These are phyloP conservation scores for Brachyrhaphis roseni DNA, from an alignment of 2,797 vertebrate species.

Conservation along the genomic window DNA sequence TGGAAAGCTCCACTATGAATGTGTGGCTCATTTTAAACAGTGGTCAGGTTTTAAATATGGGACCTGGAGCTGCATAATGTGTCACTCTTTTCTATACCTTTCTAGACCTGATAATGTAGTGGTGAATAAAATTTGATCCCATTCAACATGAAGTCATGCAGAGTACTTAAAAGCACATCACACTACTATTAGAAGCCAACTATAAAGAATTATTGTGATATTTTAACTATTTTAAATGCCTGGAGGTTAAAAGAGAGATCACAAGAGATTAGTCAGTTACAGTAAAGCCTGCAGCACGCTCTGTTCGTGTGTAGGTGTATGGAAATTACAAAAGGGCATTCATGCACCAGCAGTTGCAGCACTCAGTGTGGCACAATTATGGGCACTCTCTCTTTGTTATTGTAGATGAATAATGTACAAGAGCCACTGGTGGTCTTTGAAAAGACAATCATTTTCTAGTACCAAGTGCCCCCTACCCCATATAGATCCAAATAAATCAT, in stretches of 20 bases:
- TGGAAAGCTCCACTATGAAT: neutral
- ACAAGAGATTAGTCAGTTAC: conserved; percentile 11
- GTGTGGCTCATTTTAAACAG: neutral
- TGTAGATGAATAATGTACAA: conserved; percentile 45
- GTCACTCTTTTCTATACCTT: neutral
- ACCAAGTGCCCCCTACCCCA: conserved; percentile 9
- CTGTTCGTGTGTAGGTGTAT: conserved; percentile 12
- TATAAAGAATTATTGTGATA: neutral
- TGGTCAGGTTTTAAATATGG: neutral
- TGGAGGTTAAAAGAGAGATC: conserved; percentile 24
- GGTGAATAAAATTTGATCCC: neutral
- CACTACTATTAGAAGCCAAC: neutral
- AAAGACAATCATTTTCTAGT: conserved; percentile 19
- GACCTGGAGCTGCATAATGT: neutral
- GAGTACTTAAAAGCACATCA: conserved; percentile 14
- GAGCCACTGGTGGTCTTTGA: conserved; percentile 2
- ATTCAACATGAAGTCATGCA: neutral
- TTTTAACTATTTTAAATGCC: conserved; percentile 9
- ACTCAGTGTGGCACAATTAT: conserved; percentile 23
- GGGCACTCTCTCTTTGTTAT: conserved; percentile 25
- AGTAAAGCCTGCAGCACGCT: conserved; percentile 7
- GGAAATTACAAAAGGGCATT: conserved; percentile 15
- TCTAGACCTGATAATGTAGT: neutral
- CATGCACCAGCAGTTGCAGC: conserved; percentile 7
- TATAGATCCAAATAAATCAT: conserved; percentile 15